A percentile compares a stretch with the other conserved stretches of the same genome.
Conservation (phyloP, 2,888 invertebrate genomes). For the Galerucella nymphaeae region DNA sequence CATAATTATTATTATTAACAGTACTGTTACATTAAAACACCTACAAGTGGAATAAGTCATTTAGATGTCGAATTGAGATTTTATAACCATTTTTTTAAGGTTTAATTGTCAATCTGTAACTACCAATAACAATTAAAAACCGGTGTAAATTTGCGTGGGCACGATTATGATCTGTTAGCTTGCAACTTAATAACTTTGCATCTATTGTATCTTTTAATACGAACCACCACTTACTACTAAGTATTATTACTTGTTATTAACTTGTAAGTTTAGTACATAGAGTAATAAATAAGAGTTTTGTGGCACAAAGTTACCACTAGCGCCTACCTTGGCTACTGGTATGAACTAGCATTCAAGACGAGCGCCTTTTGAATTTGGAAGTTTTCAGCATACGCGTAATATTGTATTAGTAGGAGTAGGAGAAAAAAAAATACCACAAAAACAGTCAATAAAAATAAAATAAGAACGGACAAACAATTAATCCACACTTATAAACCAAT, state of each 20-base stretch:
- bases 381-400: too few species aligned
- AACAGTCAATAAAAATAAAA: too few species aligned
- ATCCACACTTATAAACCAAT: too few species aligned
- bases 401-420: too few species aligned
- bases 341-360: too few species aligned
- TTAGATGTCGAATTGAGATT: conserved; percentile 32
- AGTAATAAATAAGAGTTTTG: too few species aligned
- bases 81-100: conserved; percentile 12
- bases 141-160: conserved; percentile 15
- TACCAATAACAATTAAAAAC: conserved; percentile 8
- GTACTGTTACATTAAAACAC: conserved; percentile 46
- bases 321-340: too few species aligned
- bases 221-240: neutral
- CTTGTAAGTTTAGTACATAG: neutral
- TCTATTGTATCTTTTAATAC: conserved; percentile 3
- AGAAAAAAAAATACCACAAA: too few species aligned
- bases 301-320: too few species aligned
- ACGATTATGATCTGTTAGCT: conserved; percentile 18
- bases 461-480: too few species aligned
- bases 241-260: neutral
- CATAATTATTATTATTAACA: conserved; percentile 41
- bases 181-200: conserved; percentile 10
- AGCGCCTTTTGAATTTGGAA: too few species aligned
- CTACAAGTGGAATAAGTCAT: conserved; percentile 44
- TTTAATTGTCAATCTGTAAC: conserved; percentile 10